These are phyloP conservation scores for Nysson spinosus DNA, from an alignment of 2,888 invertebrate genomes.

Conservation along the genomic window DNA sequence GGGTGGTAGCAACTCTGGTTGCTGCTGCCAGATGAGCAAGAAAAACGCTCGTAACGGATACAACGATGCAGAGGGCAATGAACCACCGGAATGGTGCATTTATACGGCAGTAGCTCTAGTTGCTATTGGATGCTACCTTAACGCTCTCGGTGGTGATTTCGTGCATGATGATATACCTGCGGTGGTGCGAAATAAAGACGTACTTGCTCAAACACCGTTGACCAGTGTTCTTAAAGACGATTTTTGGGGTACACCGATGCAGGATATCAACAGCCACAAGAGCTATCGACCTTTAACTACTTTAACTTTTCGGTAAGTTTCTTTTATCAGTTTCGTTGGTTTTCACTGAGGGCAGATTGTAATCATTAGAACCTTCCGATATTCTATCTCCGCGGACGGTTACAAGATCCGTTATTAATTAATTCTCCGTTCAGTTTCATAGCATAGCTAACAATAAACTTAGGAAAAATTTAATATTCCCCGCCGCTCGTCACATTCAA, in stretches of 20 bases:
- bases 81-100: slow-evolving; percentile 80
- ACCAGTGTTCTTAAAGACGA: slow-evolving; percentile 85
- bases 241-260: slow-evolving; percentile 94
- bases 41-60: slow-evolving; percentile 72
- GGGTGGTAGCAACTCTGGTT: slow-evolving; percentile 51
- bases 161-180: slow-evolving; percentile 94
- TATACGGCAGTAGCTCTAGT: slow-evolving; percentile 83
- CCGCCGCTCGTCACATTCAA: no score
- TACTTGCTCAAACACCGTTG: slow-evolving; percentile 83
- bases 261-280: slow-evolving; percentile 89
- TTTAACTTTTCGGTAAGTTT: slow-evolving; percentile 88
- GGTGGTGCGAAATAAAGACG: slow-evolving; percentile 89
- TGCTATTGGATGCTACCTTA: slow-evolving; percentile 84
- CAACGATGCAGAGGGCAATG: slow-evolving; percentile 76
- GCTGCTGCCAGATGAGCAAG: slow-evolving; percentile 61
- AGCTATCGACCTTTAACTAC: slow-evolving; percentile 91
- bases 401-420: no score
- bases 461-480: no score
- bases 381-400: no score
- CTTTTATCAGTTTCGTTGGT: neutral
- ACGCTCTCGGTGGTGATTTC: slow-evolving; percentile 88
- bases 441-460: no score
- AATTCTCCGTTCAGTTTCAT: no score
- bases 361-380: no score
- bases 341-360: neutral